phyloP scores from a whole-genome alignment of 2,888 invertebrate species.

The Thysanoteuthis rhombus region DNA sequence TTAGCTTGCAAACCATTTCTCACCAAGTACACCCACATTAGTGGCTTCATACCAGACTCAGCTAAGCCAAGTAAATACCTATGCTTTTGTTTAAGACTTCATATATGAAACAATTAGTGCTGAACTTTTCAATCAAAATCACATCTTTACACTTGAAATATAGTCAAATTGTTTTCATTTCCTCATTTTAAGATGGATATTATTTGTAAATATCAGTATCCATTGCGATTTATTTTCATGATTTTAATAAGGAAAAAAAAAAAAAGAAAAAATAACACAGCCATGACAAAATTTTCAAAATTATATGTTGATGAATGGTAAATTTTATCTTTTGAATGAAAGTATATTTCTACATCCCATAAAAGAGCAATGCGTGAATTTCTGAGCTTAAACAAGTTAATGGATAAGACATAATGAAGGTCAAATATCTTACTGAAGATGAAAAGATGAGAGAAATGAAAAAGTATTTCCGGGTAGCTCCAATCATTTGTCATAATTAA shows the following conservation, averaged over 20 bases:
- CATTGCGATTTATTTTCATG: no score
- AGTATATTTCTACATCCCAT: no score
- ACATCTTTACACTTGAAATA: background rate
- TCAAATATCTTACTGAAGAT: background rate
- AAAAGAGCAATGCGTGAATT: no score
- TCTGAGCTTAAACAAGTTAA: background rate
- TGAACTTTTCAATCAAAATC: background rate
- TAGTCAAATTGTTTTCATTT: background rate
- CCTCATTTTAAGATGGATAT: background rate
- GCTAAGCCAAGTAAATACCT: background rate
- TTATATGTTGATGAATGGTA: no score
- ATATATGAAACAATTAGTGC: background rate
- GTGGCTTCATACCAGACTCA: background rate
- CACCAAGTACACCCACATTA: background rate
- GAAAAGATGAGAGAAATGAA: no score
- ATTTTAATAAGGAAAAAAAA: no score
- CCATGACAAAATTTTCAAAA: no score
- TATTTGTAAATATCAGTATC: background rate
- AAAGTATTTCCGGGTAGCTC: no score
- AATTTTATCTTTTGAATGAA: no score
- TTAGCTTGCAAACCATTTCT: background rate
- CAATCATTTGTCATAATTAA: no score
- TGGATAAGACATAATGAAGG: background rate
- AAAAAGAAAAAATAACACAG: no score
- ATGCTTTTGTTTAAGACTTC: background rate